Evolutionary conservation across 2,888 invertebrate species (phyloP).

Genomic region (Pherbina coryleti): DNA sequence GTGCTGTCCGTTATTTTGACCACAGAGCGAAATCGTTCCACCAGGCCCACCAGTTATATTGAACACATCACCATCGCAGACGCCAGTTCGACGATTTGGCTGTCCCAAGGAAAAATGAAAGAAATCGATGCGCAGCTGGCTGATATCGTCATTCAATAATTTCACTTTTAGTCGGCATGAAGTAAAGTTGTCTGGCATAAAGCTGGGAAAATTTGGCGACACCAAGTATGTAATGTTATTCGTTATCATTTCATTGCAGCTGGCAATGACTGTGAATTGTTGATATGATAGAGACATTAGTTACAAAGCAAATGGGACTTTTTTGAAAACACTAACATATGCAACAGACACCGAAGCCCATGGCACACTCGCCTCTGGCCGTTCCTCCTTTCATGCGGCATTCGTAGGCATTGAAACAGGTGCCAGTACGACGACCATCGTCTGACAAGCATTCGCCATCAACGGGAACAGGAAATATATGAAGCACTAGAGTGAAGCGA

Average conservation of each 20-base stretch:
- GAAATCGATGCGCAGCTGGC: conserved; percentile 87
- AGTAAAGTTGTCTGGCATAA: conserved; percentile 75
- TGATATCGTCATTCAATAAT: conserved; percentile 83
- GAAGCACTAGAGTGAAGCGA: conserved; percentile 74
- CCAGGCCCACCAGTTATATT: conserved; percentile 73
- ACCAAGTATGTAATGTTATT: conserved; percentile 88
- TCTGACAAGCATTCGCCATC: conserved; percentile 83
- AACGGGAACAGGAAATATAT: conserved; percentile 86
- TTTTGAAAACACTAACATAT: conserved; percentile 77
- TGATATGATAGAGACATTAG: background rate
- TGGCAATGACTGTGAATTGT: conserved; percentile 76
- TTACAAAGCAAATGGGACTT: background rate
- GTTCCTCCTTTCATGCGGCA: conserved; percentile 80
- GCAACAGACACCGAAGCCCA: conserved; percentile 88
- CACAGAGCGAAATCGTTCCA: conserved; percentile 78
- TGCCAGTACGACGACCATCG: conserved; percentile 79
- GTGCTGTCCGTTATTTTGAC: conserved; percentile 87
- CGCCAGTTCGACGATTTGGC: conserved; percentile 83
- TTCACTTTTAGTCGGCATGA: conserved; percentile 81
- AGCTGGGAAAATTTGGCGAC: conserved; percentile 85
- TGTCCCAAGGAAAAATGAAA: conserved; percentile 87
- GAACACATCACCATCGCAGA: conserved; percentile 83
- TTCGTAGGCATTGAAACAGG: conserved; percentile 87
- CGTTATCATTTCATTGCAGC: conserved; percentile 78
- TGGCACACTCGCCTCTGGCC: conserved; percentile 83